Conservation (phyloP, 2,797 vertebrate species). For the Phaenicophaeus curvirostris region DNA sequence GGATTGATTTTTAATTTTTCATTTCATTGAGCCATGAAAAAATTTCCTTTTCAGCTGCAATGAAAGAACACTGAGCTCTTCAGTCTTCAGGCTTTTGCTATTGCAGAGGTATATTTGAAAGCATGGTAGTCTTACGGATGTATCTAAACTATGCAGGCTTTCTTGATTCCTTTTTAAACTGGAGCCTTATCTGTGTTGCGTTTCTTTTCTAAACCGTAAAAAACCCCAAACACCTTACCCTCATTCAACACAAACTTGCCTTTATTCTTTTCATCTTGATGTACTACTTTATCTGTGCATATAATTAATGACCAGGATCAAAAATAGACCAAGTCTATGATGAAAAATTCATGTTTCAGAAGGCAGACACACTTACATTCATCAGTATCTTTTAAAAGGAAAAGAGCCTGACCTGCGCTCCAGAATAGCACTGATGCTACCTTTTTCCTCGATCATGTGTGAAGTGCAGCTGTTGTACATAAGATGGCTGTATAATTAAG, state of each 20-base stretch:
- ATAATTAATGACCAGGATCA: constrained; percentile 13
- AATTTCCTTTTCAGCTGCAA: neutral
- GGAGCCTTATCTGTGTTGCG: neutral
- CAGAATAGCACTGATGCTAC: neutral
- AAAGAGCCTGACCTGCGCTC: neutral
- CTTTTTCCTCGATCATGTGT: neutral
- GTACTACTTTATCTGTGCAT: neutral
- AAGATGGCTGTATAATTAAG: neutral
- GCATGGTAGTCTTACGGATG: neutral
- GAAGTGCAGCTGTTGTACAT: neutral
- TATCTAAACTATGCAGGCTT: neutral
- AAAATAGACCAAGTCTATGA: constrained; percentile 22
- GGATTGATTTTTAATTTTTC: neutral
- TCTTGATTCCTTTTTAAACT: neutral
- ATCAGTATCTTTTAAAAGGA: neutral
- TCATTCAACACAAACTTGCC: neutral
- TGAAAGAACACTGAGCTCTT: neutral
- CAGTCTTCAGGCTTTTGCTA: neutral
- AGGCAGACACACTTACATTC: neutral
- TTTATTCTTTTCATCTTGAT: constrained; percentile 23
- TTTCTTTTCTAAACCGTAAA: neutral
- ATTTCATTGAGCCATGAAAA: neutral
- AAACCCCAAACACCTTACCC: neutral
- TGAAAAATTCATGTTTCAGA: constrained; percentile 30
- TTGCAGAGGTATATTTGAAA: neutral